Evolutionary conservation across 1,140 invertebrate genomes (phyloP), one percentile per base, ranked within the genome.

Genomic region (Drosophila repletoides): DNA sequence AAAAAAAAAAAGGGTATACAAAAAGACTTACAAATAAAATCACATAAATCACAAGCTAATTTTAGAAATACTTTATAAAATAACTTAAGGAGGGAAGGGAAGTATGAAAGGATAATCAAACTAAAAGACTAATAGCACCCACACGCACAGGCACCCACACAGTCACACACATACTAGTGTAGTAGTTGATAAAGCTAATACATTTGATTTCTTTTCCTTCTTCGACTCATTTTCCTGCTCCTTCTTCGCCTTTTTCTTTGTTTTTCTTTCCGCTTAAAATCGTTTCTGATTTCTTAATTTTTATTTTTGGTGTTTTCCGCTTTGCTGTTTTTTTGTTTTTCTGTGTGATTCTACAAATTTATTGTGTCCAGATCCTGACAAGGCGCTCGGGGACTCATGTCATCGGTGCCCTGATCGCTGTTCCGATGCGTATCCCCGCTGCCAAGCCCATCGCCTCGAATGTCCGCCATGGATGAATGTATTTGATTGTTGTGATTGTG

Each of bases 321-420:
- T 55, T 41, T 60, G 43, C 24, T 61, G 51, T 17, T 45, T 24
- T 26, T 19, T 28, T 53, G 22, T 3, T 40, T 21, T 34, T 40
- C 0, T 17, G 6, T 58, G 28, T 26, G 26, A 15, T 12, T 38
- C 6, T 91, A 93, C 34, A 93, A 91, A 91, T 94, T 94, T 61
- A 94, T 93, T 33, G 93, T 94, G 76, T 94, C 93, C 80, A 94
- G 89, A 87, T 93, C 93, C 80, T 94, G 92, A 72, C 93, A 93
- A 49, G 92, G 92, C 0, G 92, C 92, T 29, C 92, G 89, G 2
- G 90, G 90, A 83, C 89, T 90, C 29, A 88, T 24, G 22, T 72
- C 89, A 46, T 84, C 75, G 6, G 46, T 79, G 29, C 48, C 48
- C 17, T 49, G 34, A 0, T 68, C 89, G 51, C 71, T 79, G 12